Percentiles rank a stretch among this genome's conserved stretches.
Conservation (phyloP, 1,140 invertebrate genomes). For the Dreissena rostriformis region DNA sequence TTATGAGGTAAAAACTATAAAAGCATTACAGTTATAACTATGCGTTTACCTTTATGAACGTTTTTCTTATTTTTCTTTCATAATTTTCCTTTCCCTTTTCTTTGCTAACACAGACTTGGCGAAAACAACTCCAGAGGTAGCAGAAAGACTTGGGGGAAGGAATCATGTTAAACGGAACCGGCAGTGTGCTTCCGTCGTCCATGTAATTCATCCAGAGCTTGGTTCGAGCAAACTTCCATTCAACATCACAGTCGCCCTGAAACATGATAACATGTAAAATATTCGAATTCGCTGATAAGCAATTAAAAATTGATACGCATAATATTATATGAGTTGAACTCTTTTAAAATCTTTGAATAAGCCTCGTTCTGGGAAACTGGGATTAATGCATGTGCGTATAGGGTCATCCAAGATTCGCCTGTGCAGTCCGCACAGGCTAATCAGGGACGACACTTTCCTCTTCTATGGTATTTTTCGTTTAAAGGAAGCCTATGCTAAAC, state of each 20-base stretch:
- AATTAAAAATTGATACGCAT: too few species aligned
- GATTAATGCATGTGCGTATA: too few species aligned
- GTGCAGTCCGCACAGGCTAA: too few species aligned
- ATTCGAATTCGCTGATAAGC: neutral
- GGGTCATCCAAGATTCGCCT: too few species aligned
- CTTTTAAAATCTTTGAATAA: too few species aligned
- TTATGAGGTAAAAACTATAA: too few species aligned
- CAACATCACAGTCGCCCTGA: conserved; percentile 92
- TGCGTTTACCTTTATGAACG: conserved; percentile 77
- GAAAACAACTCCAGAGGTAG: conserved; percentile 70
- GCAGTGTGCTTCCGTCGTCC: conserved; percentile 93
- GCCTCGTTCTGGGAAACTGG: too few species aligned
- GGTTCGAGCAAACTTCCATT: conserved; percentile 97
- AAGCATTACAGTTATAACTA: too few species aligned
- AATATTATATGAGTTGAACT: too few species aligned
- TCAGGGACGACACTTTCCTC: too few species aligned
- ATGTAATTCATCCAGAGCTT: conserved; percentile 97
- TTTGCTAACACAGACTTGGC: conserved; percentile 61
- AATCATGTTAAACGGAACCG: conserved; percentile 94
- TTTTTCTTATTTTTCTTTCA: conserved; percentile 71
- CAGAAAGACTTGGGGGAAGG: conserved; percentile 87
- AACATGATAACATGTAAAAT: conserved; percentile 43
- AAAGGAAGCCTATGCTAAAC: too few species aligned
- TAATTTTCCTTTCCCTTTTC: conserved; percentile 64
- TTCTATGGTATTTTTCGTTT: too few species aligned